A percentile compares a stretch with the other conserved stretches of the same genome.
These are phyloP conservation scores for Acanthopagrus latus DNA, from an alignment of 2,797 vertebrate genomes.

Conservation along the genomic window DNA sequence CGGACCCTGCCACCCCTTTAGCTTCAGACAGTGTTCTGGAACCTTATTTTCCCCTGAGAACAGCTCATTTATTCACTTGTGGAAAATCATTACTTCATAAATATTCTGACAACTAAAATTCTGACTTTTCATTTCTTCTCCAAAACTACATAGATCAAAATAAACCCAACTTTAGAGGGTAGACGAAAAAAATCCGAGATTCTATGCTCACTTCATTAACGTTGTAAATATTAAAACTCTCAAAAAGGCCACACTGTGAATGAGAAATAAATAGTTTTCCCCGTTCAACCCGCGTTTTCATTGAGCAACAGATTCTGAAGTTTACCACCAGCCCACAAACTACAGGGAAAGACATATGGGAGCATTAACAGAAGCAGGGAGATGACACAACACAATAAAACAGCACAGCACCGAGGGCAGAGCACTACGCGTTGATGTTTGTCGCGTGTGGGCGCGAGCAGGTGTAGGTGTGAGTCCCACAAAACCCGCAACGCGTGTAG, in stretches of 20 bases:
- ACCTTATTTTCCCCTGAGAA: too few relatives aligned
- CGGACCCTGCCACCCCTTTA: too few relatives aligned
- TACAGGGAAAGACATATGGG: conserved; percentile 47
- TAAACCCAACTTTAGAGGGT: too few relatives aligned
- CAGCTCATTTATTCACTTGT: too few relatives aligned
- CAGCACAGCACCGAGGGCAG: conserved; percentile 38
- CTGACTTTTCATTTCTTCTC: background rate
- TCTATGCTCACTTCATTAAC: too few relatives aligned
- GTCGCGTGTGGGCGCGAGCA: conserved; percentile 25
- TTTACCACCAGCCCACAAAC: conserved; percentile 35
- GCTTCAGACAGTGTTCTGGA: too few relatives aligned
- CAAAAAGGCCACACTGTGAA: conserved; percentile 5
- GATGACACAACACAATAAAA: conserved; percentile 51
- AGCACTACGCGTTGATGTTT: conserved; percentile 34
- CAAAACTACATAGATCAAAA: too few relatives aligned
- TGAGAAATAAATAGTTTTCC: background rate
- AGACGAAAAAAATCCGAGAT: too few relatives aligned
- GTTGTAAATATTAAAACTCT: background rate
- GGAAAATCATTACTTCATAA: too few relatives aligned
- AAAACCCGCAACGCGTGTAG: conserved; percentile 14
- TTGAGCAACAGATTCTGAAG: conserved; percentile 29
- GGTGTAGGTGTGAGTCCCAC: conserved; percentile 42
- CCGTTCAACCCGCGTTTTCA: conserved; percentile 31
- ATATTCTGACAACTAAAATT: background rate
- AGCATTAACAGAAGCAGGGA: conserved; percentile 36